Conservation (phyloP, 2,113 vertebrate genomes). For the Struthio camelus region DNA sequence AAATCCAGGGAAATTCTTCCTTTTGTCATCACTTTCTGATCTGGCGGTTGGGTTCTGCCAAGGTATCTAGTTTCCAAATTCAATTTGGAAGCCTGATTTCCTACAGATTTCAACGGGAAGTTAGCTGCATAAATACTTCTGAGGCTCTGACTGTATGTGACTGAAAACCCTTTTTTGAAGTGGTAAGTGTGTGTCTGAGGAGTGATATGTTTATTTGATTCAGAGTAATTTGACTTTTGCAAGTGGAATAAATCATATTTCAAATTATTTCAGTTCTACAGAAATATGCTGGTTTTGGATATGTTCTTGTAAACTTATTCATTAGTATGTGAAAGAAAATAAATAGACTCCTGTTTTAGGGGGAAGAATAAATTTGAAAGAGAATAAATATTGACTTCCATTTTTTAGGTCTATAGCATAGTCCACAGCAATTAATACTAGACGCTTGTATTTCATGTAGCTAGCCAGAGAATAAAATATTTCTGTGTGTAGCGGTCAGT, state of each 20-base stretch:
- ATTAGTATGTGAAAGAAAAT: not conserved
- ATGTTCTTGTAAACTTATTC: not conserved
- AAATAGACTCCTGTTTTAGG: not conserved
- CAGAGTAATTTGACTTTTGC: not conserved
- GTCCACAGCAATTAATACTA: not conserved
- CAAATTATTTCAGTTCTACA: not conserved
- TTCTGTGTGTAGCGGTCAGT: rapidly evolving
- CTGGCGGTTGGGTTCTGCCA: not conserved
- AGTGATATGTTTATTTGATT: not conserved
- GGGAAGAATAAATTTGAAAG: no score
- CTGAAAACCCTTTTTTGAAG: not conserved
- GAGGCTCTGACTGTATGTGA: not conserved
- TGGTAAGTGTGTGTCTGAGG: no score
- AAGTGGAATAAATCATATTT: not conserved
- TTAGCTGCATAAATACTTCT: not conserved
- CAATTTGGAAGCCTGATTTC: no score
- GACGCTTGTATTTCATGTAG: not conserved
- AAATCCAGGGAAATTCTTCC: not conserved
- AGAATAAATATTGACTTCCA: not conserved
- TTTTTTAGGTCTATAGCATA: not conserved
- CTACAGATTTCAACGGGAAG: no score
- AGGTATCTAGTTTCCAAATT: no score
- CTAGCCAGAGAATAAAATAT: not conserved
- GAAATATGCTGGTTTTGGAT: not conserved
- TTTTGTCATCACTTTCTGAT: not conserved